Base-by-base conservation (phyloP, 2,113 vertebrate species). In the Synodontis membranacea region DNA sequence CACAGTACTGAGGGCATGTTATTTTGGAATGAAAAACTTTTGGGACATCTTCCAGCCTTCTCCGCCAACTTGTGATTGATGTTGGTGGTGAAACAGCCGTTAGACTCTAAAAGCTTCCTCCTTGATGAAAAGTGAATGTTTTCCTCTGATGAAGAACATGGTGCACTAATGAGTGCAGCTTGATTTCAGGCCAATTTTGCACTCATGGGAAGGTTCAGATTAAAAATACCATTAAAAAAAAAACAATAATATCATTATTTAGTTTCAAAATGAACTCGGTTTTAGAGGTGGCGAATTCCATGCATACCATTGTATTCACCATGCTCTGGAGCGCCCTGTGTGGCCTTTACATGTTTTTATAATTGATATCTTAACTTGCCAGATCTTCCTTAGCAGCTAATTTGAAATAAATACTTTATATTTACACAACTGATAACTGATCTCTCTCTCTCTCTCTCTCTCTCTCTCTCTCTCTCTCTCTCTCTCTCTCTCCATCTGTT, bases 331-430 rank as follows among this genome's bases (percentile, higher is more conserved):
- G 83, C 88, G 14, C 34, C 42, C 37, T 25, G 66, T 48, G 56
- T 39, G 83, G 82, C 42, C 54, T 85, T 87, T 60, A 48, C 46
- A 84, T 82, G 86, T 91, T 94, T 93, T 91, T 91, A 90, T 86
- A 80, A 11, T 78, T 89, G 86, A 89, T 94, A 94, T 94, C 93
- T 90, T 88, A 88, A 82, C 88, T 84, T 60, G 12, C 19, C 92
- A 94, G 91, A 89, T 93, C 92, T 94, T 94, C 92, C 92, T 92
- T 86, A 31, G 54, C 86, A 44, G 85, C 89, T 89, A 82, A 86
- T 88, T 92, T 89, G 42, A 76, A 31, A 46, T 88, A 81, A 85
- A 88, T 86, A 74, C 86, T 83, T 83, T 75, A 83, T 90, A 25
- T 37, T 80, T 56, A 89, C 11, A 60, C 48, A 87, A 86, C 42